Evolutionary conservation across 2,797 vertebrate genomes (phyloP), one percentile per base, ranked within the genome.

Genomic region (Hemibagrus guttatus): DNA sequence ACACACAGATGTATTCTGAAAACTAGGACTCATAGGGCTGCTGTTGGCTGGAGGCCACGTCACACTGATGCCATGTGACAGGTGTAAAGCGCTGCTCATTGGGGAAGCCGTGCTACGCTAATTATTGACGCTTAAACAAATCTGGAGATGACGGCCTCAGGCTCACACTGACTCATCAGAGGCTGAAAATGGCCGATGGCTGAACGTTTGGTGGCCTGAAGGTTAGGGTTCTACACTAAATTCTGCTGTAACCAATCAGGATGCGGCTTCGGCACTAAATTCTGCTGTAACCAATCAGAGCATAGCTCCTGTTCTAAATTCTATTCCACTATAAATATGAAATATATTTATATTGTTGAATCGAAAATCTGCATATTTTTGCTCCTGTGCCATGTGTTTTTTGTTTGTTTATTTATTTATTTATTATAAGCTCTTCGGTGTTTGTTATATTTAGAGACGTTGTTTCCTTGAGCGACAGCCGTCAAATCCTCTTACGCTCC

Each of bases 41-140:
- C 19, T 39, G 68, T 84, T 81, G 28, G 58, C 81, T 85, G 71
- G 83, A n/a, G 68, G 61, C 76, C 56, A 49, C 84, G 83, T 90
- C 81, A 87, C 69, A 61, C 81, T 91, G 84, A 91, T 90, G 75
- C 49, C 89, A 89, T 90, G 87, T 91, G 89, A 90, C 87, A 88
- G 82, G 88, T 88, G 89, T 91, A 90, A 90, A 92, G 84, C 66
- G 69, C 59, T 7, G 76, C 79, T 89, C 87, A 87, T 86, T n/a
- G 64, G 69, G 75, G 81, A 88, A 54, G 63, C 54, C 78, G 72
- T 63, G 75, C 81, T 86, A 58, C 54, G 84, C 89, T 86, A 88
- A 89, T 90, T 91, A 88, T 59, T 75, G 75, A 89, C 2, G 74
- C 83, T 87, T 80, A 82, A 88, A 84, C 14, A 88, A 84, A 85